Conservation (phyloP, 2,113 vertebrate species). For the Daphoenositta chrysoptera region DNA sequence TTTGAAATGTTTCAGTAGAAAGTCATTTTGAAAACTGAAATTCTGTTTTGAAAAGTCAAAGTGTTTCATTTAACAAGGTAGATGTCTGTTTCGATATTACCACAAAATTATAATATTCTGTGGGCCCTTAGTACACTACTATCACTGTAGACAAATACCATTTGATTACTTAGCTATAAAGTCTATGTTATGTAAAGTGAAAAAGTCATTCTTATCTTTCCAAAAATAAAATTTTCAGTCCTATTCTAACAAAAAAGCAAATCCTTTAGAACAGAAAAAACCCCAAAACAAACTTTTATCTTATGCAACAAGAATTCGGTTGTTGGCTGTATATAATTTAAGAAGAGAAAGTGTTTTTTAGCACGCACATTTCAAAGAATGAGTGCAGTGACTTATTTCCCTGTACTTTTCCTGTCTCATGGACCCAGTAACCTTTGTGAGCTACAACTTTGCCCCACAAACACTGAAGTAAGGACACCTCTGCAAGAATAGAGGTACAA, state of each 20-base stretch:
- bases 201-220: background rate
- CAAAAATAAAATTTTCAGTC: background rate
- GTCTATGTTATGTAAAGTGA: background rate
- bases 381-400: background rate
- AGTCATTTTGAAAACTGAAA: background rate
- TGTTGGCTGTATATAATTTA: background rate
- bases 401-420: background rate
- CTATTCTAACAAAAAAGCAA: background rate
- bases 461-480: background rate
- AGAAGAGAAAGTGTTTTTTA: background rate
- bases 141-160: background rate
- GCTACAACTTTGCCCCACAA: background rate
- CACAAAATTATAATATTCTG: background rate
- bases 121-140: background rate
- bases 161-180: background rate
- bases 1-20: background rate
- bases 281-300: fast-evolving
- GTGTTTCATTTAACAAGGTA: background rate
- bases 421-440: background rate
- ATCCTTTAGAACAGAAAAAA: background rate
- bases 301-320: background rate
- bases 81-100: background rate
- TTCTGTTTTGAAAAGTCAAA: background rate
- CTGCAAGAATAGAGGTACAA: background rate
- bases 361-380: background rate